Evolutionary conservation across 2,888 invertebrate genomes (phyloP), one percentile per base, ranked within the genome.

Genomic region (Athetis lepigone): DNA sequence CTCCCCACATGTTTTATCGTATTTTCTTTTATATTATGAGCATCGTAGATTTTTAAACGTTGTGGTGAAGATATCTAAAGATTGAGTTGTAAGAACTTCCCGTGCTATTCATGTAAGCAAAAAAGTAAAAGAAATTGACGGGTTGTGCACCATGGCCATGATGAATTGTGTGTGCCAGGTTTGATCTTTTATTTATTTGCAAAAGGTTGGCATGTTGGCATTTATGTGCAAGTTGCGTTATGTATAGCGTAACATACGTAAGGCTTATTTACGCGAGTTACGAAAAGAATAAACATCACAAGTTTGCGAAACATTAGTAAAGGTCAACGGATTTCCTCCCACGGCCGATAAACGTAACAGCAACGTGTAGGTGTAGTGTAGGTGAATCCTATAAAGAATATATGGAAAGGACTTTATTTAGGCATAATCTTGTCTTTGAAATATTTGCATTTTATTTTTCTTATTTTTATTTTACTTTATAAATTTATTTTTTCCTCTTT

Each of bases 251-350:
- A 47, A 59, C 16, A 36, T 54, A 54, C 11, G 45, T 71, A 57
- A 52, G 39, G 36, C 56, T 57, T 57, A 52, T 60, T 50, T 64
- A 46, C 40, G 42, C 37, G 54, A 45, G 18, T 49, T 60, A 55
- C 43, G 37, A 47, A 55, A 59, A 61, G 11, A 70, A 46, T 52
- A 52, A 62, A 65, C 46, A 51, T 52, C 9, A 59, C 25, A 19
- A 54, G 47, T 72, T 72, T 75, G 63, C 66, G 70, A 64, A 74
- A 70, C 64, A 61, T 52, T 11, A 18, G 49, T 77, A 77, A 77
- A 82, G 80, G 83, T 83, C 79, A 81, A 79, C 75, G 72, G 69
- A 77, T 80, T 76, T 72, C 80, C 75, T 64, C 81, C 79, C 72
- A 86, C 82, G 57, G 63, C 43, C 39, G 68, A 49, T 45, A 63